A percentile compares a stretch with the other conserved stretches of the same genome.
Evolutionary conservation across 2,888 invertebrate genomes (phyloP).

Genomic region (Ephialtes manifestator): DNA sequence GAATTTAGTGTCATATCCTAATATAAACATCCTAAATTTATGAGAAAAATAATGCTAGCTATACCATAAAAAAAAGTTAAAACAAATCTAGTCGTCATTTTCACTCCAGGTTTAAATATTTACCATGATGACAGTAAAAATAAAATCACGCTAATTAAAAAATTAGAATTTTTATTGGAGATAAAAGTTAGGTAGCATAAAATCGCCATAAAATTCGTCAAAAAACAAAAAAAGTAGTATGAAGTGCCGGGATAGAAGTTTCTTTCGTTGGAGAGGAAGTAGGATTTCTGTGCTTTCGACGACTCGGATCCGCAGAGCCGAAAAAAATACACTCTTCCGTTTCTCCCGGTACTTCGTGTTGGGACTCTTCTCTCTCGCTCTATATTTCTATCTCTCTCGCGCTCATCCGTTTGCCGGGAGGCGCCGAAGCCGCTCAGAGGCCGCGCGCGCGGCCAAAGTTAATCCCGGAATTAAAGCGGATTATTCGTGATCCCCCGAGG

Average conservation of each 20-base stretch:
- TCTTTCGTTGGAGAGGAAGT: neutral
- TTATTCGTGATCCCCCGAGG: constrained; percentile 66
- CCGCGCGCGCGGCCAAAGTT: constrained; percentile 66
- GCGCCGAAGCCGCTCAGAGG: constrained; percentile 48
- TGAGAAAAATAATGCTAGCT: no score
- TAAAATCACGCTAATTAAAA: neutral
- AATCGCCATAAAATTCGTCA: neutral
- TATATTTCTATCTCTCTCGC: constrained; percentile 34
- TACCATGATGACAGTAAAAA: no score
- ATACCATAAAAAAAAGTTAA: no score
- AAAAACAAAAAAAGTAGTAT: no score
- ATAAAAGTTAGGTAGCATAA: no score
- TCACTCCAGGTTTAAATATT: neutral
- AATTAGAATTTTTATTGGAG: neutral
- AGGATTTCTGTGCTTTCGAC: constrained; percentile 8
- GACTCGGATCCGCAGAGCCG: neutral
- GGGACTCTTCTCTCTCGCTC: constrained; percentile 52
- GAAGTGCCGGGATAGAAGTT: neutral
- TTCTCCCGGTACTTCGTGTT: constrained; percentile 74
- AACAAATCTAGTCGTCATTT: neutral
- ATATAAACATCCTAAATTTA: no score
- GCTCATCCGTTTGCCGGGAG: constrained; percentile 29
- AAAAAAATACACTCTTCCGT: constrained; percentile 25
- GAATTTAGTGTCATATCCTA: no score
- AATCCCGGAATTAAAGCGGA: constrained; percentile 72